Conservation (phyloP, 2,797 vertebrate genomes). For the Rhinophrynus dorsalis region DNA sequence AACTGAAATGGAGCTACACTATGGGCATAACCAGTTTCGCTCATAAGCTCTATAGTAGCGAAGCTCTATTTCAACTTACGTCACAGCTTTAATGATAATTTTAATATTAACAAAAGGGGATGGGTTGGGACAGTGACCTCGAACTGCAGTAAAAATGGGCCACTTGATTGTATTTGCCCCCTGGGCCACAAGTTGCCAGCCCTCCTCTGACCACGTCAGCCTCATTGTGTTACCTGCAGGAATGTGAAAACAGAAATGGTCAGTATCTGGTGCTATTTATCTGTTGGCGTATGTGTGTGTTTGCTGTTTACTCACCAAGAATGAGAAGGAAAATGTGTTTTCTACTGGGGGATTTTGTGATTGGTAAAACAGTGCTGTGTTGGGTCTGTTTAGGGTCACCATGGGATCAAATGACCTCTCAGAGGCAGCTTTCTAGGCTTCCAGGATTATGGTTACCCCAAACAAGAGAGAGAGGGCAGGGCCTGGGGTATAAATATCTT, state of each 20-base stretch:
- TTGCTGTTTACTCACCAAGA: not conserved
- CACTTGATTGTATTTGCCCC: no score
- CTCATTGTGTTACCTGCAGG: not conserved
- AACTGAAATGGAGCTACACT: no score
- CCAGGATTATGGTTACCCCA: not conserved
- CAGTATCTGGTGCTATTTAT: no score
- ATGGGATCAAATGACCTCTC: not conserved
- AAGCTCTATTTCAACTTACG: no score
- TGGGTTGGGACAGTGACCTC: no score
- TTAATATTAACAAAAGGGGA: no score
- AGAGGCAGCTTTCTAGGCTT: not conserved
- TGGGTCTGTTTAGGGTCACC: not conserved
- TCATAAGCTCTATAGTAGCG: no score
- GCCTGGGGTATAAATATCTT: not conserved
- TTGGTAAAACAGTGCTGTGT: constrained; percentile 10
- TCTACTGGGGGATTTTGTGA: not conserved
- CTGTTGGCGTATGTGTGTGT: not conserved
- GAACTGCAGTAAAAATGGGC: no score
- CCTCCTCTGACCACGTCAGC: no score
- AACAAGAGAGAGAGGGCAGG: not conserved
- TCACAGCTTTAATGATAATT: no score
- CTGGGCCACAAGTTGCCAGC: no score
- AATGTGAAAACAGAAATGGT: not conserved
- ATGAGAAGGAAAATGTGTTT: constrained; percentile 4
- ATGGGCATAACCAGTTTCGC: not conserved